A percentile compares a stretch with the other conserved stretches of the same genome.
phyloP scores from a whole-genome alignment of 2,113 vertebrate species.

The Mustela lutreola region DNA sequence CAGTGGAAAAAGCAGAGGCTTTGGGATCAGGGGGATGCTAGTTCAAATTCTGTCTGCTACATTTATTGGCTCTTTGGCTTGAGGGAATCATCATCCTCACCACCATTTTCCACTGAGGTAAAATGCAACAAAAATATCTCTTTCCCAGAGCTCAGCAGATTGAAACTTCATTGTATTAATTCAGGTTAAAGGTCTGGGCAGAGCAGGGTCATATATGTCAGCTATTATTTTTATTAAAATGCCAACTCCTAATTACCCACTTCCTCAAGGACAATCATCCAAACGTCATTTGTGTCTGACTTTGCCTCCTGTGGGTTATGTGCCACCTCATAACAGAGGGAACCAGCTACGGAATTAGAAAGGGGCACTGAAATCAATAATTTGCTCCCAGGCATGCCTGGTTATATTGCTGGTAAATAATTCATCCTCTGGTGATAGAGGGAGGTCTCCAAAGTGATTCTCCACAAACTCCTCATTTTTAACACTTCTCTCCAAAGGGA shows the following conservation, averaged over 20 bases:
- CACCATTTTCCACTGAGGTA: neutral
- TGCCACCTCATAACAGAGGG: neutral
- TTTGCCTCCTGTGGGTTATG: neutral
- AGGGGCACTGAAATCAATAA: neutral
- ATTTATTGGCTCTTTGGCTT: neutral
- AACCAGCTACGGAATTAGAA: neutral
- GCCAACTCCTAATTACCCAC: neutral
- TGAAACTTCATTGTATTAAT: constrained; percentile 10
- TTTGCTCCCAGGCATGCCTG: neutral
- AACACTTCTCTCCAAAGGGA: neutral
- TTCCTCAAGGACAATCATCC: neutral
- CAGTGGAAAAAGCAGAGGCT: neutral
- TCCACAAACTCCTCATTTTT: neutral
- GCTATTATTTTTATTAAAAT: constrained; percentile 48
- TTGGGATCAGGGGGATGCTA: neutral
- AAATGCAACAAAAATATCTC: neutral
- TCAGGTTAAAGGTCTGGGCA: neutral
- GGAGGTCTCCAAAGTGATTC: neutral
- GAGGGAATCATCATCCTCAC: neutral
- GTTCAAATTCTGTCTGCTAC: neutral
- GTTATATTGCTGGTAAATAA: constrained; percentile 63
- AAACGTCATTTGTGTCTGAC: neutral
- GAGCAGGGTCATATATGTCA: neutral
- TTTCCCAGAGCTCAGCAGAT: neutral
- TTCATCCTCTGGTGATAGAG: constrained; percentile 10